Base-by-base conservation (phyloP, 2,888 invertebrate species). In the Drosophila austrosaltans region DNA sequence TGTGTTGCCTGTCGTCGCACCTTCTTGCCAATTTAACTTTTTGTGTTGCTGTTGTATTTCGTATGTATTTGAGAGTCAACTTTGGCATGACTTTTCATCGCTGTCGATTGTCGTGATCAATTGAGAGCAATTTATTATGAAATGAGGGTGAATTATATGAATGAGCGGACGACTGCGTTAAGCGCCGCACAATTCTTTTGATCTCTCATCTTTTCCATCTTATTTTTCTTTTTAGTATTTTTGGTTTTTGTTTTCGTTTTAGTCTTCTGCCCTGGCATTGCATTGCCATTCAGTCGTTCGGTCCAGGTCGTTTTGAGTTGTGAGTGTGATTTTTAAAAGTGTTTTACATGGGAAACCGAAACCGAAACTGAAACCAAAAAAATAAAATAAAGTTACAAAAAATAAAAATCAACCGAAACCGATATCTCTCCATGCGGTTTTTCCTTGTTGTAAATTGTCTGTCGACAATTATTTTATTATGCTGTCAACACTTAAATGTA, bases 81-180 rank as follows among this genome's bases (percentile, higher is more conserved):
- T 82, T 82, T 88, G 79, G 81, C 87, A 89, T 81, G 82, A 81
- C 89, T 90, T 86, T 86, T 82, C 85, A 80, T 87, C 86, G 86
- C 79, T 89, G 86, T 86, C 89, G 89, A 90, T 90, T 91, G 91
- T 91, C 92, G 92, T 91, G 92, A 92, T 92, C 92, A 92, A 92
- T 92, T 92, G 91, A 92, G 92, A 92, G 92, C 92, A 92, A 92
- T 92, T 92, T 92, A 92, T 92, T 92, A 92, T 89, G 91, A 92
- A 92, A 92, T 92, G 92, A 92, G 92, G 92, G 91, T 92, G 91
- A 92, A 92, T 92, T 92, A 92, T 92, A 91, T 89, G 89, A 89
- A 89, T 90, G 89, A 83, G 84, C 81, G 81, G 87, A 60, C 66
- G 53, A 70, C 72, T 66, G 74, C 69, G 75, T 72, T 72, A 79